Evolutionary conservation across 2,797 vertebrate genomes (phyloP).

Genomic region (Periparus ater): DNA sequence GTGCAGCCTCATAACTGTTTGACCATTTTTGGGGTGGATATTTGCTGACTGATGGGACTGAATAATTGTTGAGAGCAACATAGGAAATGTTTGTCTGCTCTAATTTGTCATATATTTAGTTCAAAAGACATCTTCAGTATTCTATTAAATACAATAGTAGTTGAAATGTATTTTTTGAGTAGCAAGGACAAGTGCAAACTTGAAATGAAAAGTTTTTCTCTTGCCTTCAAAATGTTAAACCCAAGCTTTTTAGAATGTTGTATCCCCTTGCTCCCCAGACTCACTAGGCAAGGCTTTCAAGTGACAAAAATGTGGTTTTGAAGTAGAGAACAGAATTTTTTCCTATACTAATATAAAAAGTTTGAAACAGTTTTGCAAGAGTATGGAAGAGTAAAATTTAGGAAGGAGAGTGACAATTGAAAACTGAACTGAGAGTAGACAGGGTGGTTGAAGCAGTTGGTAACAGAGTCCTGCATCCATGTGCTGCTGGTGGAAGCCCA

Average conservation of each 20-base stretch:
- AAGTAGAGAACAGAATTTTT: not conserved
- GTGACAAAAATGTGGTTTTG: not conserved
- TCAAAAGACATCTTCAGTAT: not conserved
- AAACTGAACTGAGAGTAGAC: not conserved
- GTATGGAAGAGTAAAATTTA: not conserved
- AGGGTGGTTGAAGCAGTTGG: not conserved
- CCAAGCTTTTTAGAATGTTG: not conserved
- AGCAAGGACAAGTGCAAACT: not conserved
- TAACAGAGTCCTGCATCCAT: not conserved
- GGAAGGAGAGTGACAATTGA: not conserved
- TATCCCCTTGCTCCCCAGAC: not conserved
- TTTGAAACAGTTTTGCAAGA: not conserved
- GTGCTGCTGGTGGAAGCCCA: not conserved
- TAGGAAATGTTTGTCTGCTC: not conserved
- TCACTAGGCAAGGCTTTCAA: not conserved
- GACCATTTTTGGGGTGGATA: not conserved
- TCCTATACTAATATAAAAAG: not conserved
- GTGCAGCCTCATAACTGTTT: not conserved
- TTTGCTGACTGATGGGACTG: not conserved
- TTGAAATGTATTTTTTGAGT: not conserved
- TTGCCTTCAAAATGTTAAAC: not conserved
- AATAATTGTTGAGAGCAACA: not conserved
- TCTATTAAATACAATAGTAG: not conserved
- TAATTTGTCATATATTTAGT: not conserved
- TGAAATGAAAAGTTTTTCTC: not conserved